phyloP scores from a whole-genome alignment of 2,888 invertebrate genomes.

The Drosophila quasianomalipes region DNA sequence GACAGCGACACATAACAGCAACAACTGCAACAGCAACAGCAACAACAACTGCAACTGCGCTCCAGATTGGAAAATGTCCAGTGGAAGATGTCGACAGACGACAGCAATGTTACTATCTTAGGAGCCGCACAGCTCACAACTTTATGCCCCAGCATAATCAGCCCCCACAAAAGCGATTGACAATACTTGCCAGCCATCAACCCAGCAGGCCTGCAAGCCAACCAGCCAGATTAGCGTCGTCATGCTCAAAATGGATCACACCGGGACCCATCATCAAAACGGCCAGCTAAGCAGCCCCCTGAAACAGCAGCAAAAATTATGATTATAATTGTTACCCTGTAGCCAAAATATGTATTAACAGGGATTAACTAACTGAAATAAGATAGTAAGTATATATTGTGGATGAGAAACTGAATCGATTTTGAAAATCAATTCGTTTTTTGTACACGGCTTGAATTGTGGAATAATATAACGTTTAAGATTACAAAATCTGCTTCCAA shows the following conservation, averaged over 20 bases:
- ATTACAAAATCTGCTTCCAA: not conserved
- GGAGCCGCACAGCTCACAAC: constrained; percentile 34
- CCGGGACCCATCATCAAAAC: constrained; percentile 53
- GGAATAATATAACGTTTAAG: not conserved
- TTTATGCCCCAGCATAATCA: constrained; percentile 46
- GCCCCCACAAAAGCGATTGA: constrained; percentile 59
- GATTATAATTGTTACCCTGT: constrained; percentile 28
- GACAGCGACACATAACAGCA: constrained; percentile 72
- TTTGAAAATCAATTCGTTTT: not conserved
- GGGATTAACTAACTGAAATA: not conserved
- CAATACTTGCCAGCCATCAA: constrained; percentile 36
- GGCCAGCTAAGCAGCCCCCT: constrained; percentile 21
- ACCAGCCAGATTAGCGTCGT: constrained; percentile 52
- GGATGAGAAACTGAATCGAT: not conserved
- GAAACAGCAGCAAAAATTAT: constrained; percentile 24
- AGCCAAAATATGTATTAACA: not conserved
- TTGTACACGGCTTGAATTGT: not conserved
- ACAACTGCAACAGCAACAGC: constrained; percentile 44
- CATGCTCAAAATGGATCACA: constrained; percentile 62
- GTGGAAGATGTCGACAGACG: constrained; percentile 71
- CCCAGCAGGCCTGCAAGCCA: not conserved
- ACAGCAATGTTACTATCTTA: constrained; percentile 45
- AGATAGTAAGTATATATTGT: not conserved
- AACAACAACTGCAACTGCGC: constrained; percentile 43
- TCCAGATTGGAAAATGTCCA: constrained; percentile 72